Conservation (phyloP, 2,797 vertebrate genomes). For the Moxostoma hubbsi region DNA sequence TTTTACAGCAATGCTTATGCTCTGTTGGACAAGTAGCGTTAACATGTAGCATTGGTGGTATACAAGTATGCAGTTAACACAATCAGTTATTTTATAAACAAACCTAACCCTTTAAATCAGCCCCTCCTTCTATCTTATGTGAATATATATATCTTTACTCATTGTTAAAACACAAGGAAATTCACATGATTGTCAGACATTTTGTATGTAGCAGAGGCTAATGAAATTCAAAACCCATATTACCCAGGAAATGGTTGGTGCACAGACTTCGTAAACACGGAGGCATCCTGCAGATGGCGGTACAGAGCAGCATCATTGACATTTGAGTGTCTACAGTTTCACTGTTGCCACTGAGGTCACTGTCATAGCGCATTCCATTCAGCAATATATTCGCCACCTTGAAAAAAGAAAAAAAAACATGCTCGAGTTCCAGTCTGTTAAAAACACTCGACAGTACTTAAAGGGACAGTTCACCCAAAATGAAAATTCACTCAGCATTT, state of each 20-base stretch:
- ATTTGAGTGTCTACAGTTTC: constrained; percentile 85
- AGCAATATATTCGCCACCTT: constrained; percentile 97
- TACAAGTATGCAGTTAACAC: too few species aligned
- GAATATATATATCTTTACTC: background rate
- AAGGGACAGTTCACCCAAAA: too few species aligned
- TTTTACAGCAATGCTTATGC: too few species aligned
- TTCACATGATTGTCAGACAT: background rate
- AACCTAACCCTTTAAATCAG: background rate
- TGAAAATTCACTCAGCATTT: too few species aligned
- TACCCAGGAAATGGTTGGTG: constrained; percentile 98
- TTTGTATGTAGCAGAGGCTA: background rate
- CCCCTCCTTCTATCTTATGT: too few species aligned
- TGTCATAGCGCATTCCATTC: constrained; percentile 94
- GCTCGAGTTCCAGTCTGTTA: background rate
- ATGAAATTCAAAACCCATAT: constrained; percentile 51
- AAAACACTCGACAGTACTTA: background rate
- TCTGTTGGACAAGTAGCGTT: too few species aligned
- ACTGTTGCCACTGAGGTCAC: constrained; percentile 83
- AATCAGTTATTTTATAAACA: background rate
- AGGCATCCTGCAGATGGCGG: constrained; percentile 95
- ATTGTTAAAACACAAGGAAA: background rate
- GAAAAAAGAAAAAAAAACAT: constrained; percentile 6
- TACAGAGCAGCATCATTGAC: constrained; percentile 89
- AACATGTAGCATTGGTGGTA: too few species aligned
- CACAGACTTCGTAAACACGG: constrained; percentile 92